These are phyloP conservation scores for Andricus grossulariae DNA, from an alignment of 1,140 invertebrate genomes.

Conservation along the genomic window DNA sequence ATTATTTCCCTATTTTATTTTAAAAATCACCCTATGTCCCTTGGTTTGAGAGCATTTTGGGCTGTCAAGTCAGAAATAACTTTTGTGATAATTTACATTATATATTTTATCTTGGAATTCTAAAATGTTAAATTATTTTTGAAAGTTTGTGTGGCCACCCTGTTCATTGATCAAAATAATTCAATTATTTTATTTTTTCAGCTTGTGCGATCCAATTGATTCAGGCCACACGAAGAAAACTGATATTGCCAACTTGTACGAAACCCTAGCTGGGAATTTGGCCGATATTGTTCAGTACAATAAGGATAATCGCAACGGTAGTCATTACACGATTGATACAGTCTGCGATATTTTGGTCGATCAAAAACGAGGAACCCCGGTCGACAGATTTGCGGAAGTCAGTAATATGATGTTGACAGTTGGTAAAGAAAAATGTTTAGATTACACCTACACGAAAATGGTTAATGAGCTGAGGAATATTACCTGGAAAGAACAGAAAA, in stretches of 20 bases:
- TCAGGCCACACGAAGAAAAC: slow-evolving; percentile 75
- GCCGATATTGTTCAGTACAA: slow-evolving; percentile 95
- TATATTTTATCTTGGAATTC: too few species aligned
- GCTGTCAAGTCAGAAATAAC: too few species aligned
- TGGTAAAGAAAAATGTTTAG: slow-evolving; percentile 86
- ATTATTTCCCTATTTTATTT: too few species aligned
- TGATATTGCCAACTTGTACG: slow-evolving; percentile 89
- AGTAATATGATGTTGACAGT: slow-evolving; percentile 83
- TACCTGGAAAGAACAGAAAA: slow-evolving; percentile 79
- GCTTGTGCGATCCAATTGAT: slow-evolving; percentile 87
- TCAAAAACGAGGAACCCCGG: slow-evolving; percentile 76
- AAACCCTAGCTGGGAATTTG: slow-evolving; percentile 88
- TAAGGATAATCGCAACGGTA: slow-evolving; percentile 89
- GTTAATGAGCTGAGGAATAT: slow-evolving; percentile 83
- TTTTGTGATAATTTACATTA: too few species aligned
- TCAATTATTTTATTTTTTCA: slow-evolving; percentile 68
- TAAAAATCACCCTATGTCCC: too few species aligned
- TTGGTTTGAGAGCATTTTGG: too few species aligned
- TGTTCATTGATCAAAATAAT: slow-evolving; percentile 6
- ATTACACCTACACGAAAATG: slow-evolving; percentile 89
- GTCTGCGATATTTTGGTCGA: slow-evolving; percentile 87
- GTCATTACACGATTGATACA: slow-evolving; percentile 87
- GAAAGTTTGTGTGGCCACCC: too few species aligned
- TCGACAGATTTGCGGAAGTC: slow-evolving; percentile 84
- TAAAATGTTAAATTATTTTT: too few species aligned